Evolutionary conservation across 2,113 vertebrate species (phyloP).

Genomic region (Protomyctophum bolini): DNA sequence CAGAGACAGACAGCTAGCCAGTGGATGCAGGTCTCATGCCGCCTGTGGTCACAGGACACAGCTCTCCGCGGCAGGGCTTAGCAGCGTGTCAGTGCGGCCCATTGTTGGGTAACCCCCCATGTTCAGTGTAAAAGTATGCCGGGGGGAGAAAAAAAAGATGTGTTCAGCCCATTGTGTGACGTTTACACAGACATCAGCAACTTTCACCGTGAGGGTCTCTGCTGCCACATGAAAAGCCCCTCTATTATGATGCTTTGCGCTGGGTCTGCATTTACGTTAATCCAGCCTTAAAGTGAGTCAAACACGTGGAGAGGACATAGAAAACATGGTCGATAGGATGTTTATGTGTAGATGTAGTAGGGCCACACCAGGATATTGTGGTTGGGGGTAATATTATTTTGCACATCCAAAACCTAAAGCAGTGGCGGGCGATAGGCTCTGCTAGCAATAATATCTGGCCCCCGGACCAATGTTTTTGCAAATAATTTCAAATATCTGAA

Average conservation of each 20-base stretch:
- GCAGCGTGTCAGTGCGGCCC: not conserved
- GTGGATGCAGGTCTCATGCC: no score
- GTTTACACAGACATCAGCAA: conserved; percentile 53
- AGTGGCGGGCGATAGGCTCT: no score
- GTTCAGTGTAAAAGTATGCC: conserved; percentile 45
- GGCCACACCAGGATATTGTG: not conserved
- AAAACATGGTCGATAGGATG: not conserved
- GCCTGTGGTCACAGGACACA: no score
- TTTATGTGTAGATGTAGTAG: not conserved
- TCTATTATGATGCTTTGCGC: conserved; percentile 55
- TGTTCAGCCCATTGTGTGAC: conserved; percentile 44
- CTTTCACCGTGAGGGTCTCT: conserved; percentile 31
- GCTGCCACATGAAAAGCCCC: conserved; percentile 42
- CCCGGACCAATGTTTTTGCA: no score
- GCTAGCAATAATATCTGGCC: no score
- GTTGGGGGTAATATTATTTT: no score
- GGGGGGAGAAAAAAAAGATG: conserved; percentile 40
- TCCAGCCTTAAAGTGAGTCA: not conserved
- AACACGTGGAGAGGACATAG: not conserved
- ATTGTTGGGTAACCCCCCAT: conserved; percentile 17
- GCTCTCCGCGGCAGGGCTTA: no score
- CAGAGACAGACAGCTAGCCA: no score
- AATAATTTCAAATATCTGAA: no score
- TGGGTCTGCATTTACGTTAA: conserved; percentile 56
- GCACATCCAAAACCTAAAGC: no score